These are phyloP conservation scores for Drosophila tsacasi DNA, from an alignment of 1,140 invertebrate species.

Conservation along the genomic window DNA sequence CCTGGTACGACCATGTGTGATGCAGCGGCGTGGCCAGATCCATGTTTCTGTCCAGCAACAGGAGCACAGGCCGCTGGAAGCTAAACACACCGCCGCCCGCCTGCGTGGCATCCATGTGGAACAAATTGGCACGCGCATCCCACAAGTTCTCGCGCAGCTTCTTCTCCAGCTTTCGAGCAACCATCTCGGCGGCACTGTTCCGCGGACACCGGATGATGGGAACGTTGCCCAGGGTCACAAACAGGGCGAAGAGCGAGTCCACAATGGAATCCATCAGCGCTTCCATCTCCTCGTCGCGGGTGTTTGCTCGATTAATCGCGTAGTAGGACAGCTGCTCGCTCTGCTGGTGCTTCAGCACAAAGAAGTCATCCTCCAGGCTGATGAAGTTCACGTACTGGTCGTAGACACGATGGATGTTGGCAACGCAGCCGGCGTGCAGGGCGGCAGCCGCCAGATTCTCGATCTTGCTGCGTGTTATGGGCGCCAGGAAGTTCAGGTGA, in stretches of 20 bases:
- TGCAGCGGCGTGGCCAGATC: constrained; percentile 99
- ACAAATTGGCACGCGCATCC: constrained; percentile 98
- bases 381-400: constrained; percentile 99
- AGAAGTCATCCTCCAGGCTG: constrained; percentile 98
- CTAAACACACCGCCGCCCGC: constrained; percentile 91
- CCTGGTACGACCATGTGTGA: constrained; percentile 99
- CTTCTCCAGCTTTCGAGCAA: constrained; percentile 98
- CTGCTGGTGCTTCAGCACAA: constrained; percentile 96
- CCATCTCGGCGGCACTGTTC: constrained; percentile 99
- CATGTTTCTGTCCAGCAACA: constrained; percentile 97
- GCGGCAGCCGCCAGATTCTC: constrained; percentile 98
- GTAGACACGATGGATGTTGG: constrained; percentile 97
- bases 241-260: constrained; percentile 98
- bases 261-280: constrained; percentile 97
- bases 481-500: constrained; percentile 99
- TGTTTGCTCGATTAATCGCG: constrained; percentile 96
- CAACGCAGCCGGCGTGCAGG: constrained; percentile 94
- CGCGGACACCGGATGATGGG: constrained; percentile 98
- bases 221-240: constrained; percentile 97
- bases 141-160: constrained; percentile 98
- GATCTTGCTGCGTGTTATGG: constrained; percentile 96
- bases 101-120: constrained; percentile 93
- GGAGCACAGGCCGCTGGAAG: constrained; percentile 96
- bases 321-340: constrained; percentile 97
- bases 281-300: constrained; percentile 98